Evolutionary conservation across 2,113 vertebrate genomes (phyloP).

Genomic region (Sturnus vulgaris): DNA sequence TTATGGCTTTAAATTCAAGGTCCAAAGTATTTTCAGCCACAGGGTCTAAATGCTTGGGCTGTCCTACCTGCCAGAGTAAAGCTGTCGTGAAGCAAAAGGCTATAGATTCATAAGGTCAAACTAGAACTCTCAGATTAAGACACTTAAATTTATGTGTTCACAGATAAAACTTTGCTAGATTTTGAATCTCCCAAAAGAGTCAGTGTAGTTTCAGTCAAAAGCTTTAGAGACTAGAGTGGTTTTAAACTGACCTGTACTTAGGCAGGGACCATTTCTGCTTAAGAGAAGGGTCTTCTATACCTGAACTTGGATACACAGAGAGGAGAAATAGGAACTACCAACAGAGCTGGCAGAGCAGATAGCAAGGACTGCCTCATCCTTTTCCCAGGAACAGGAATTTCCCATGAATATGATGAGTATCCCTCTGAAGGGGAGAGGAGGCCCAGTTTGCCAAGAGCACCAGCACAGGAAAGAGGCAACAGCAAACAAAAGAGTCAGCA

Average conservation of each 20-base stretch:
- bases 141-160: not conserved
- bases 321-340: not conserved
- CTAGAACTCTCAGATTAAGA: not conserved
- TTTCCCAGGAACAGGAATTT: not conserved
- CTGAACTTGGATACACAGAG: not conserved
- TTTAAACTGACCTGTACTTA: not conserved
- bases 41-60: not conserved
- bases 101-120: not conserved
- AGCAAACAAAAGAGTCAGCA: conserved; percentile 9
- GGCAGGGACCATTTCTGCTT: not conserved
- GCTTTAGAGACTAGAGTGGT: not conserved
- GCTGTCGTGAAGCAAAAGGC: not conserved
- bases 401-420: not conserved
- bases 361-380: not conserved
- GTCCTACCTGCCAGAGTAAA: not conserved
- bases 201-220: not conserved
- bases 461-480: not conserved
- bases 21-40: not conserved
- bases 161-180: not conserved
- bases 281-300: not conserved
- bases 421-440: not conserved
- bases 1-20: not conserved
- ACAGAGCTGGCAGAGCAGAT: not conserved
- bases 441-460: not conserved
- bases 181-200: not conserved